Evolutionary conservation across 1,140 invertebrate species (phyloP), one percentile per base, ranked within the genome.

Genomic region (Ips typographus): DNA sequence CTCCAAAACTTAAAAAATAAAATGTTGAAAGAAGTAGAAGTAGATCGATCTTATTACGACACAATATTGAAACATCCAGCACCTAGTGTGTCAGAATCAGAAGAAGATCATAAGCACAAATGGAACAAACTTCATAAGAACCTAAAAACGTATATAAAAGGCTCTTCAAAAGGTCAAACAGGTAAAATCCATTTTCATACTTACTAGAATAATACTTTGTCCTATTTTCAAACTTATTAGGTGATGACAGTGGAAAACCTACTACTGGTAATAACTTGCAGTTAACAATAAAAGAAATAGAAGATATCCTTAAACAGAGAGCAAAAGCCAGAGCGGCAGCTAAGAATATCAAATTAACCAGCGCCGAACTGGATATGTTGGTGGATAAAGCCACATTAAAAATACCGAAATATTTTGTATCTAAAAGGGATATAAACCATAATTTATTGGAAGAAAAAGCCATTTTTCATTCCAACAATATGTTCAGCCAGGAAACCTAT

Each of bases 291-390:
- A 58, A 38, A 1, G 77, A 79, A 72, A 70, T 78, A 0, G 60
- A 74, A 40, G 73, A 67, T 36, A 72, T 79, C 40, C 61, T 79
- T 41, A 71, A 70, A 56, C 71, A 74, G 38, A 52, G 77, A 43
- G 75, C 76, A 1, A 76, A 71, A 43, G 62, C 58, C 1, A 77
- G 74, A 73, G 72, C 73, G 5, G 75, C 74, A 7, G 65, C 71
- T 44, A 76, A 72, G 59, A 74, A 77, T 49, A 75, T 78, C 4
- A 69, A 70, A 52, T 73, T 78, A 8, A 76, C 73, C 2, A 73
- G 73, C 61, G 71, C 74, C 39, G 77, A 78, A 63, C 66, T 77
- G 8, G 72, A 73, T 51, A 71, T 72, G 58, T 59, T 78, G 1
- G 53, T 78, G 38, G 68, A 72, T 2, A 77, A 74, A 62, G 72